Conservation (phyloP, 2,797 vertebrate genomes). For the Phyllotis vaccarum region DNA sequence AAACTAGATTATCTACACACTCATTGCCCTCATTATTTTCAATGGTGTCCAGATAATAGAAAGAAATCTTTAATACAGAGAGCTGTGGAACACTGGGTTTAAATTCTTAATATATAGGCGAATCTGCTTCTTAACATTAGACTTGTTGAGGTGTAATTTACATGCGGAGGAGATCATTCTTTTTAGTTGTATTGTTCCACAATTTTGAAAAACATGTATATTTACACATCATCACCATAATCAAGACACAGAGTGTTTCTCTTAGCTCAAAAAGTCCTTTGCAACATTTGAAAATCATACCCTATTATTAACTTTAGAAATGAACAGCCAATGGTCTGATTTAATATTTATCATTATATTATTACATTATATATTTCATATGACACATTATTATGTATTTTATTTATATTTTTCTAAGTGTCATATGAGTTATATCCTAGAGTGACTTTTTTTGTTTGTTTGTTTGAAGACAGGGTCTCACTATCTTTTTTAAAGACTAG, state of each 20-base stretch:
- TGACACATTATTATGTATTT: not conserved
- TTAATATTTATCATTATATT: not conserved
- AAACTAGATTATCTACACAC: conserved; percentile 31
- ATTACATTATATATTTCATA: too few species aligned
- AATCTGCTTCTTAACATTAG: not conserved
- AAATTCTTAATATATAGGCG: not conserved
- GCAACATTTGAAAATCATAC: not conserved
- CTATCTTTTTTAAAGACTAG: too few species aligned
- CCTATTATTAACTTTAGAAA: not conserved
- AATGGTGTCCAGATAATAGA: not conserved
- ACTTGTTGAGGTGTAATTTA: not conserved
- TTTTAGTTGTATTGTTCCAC: not conserved
- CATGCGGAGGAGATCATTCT: not conserved
- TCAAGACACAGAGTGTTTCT: not conserved
- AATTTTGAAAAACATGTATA: not conserved
- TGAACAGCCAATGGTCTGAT: not conserved
- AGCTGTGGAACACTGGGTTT: not conserved
- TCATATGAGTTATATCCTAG: not conserved
- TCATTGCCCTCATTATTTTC: conserved; percentile 52
- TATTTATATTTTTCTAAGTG: not conserved
- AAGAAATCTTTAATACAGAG: not conserved
- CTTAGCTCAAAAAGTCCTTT: not conserved
- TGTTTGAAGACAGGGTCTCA: not conserved
- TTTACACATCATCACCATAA: not conserved
- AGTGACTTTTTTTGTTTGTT: not conserved